Percentiles rank a stretch among this genome's conserved stretches.
phyloP scores from a whole-genome alignment of 2,113 vertebrate species.

The Lepisosteus osseus region DNA sequence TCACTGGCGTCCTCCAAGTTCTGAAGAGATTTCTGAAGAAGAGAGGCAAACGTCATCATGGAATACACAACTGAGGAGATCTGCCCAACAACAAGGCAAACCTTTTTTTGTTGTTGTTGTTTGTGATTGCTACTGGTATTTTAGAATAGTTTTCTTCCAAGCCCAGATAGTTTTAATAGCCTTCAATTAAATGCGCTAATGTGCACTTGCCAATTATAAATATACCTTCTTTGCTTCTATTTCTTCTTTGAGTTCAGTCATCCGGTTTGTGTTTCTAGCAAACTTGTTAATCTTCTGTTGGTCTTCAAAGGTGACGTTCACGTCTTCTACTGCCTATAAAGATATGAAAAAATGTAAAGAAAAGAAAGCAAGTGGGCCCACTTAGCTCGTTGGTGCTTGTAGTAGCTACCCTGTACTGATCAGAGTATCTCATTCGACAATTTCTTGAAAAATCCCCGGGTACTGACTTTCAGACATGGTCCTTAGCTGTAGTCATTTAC shows the following conservation, averaged over 20 bases:
- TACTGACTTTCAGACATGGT: no score
- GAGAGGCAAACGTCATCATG: not conserved
- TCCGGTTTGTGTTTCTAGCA: constrained; percentile 91
- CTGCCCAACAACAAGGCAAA: not conserved
- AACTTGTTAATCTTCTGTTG: constrained; percentile 98
- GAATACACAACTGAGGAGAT: not conserved
- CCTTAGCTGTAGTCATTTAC: no score
- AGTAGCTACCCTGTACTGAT: no score
- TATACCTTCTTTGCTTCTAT: constrained; percentile 91
- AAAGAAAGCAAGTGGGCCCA: no score
- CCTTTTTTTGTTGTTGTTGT: no score
- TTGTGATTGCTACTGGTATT: no score
- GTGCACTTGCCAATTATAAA: not conserved
- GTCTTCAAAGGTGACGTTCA: constrained; percentile 95
- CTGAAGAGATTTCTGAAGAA: constrained; percentile 84
- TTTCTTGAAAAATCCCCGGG: no score
- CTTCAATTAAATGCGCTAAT: not conserved
- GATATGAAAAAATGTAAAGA: not conserved
- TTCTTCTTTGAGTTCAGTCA: constrained; percentile 92
- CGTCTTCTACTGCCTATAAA: constrained; percentile 88
- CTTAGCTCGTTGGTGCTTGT: no score
- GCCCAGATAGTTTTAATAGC: not conserved
- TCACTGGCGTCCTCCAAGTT: constrained; percentile 93
- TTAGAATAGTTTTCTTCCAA: no score
- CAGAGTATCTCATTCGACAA: no score